Evolutionary conservation across 2,888 invertebrate genomes (phyloP).

Genomic region (Teinopalpus imperialis): DNA sequence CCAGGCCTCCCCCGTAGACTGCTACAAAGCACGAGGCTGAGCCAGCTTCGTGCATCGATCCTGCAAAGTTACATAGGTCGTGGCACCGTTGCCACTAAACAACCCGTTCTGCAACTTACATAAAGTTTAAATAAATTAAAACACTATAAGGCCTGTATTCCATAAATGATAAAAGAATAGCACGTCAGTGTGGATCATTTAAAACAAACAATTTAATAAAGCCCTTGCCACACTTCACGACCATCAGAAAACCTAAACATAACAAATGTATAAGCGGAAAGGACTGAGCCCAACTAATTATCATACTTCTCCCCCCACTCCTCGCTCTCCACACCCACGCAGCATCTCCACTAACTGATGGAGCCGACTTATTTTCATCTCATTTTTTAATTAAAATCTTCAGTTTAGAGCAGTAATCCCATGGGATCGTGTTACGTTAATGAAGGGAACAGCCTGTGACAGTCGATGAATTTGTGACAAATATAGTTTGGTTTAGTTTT

Average conservation of each 20-base stretch:
- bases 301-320: slow-evolving; percentile 46
- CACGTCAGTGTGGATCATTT: not conserved
- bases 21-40: no score
- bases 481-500: no score
- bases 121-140: no score
- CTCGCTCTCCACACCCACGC: slow-evolving; percentile 20
- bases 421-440: not conserved
- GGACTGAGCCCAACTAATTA: slow-evolving; percentile 57
- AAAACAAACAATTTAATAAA: slow-evolving; percentile 27
- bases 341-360: slow-evolving; percentile 37
- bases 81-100: no score
- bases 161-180: no score
- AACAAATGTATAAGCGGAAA: slow-evolving; percentile 54
- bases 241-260: slow-evolving; percentile 36
- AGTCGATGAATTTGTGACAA: no score
- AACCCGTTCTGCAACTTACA: no score
- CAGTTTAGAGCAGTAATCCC: slow-evolving; percentile 39
- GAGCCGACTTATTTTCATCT: slow-evolving; percentile 7
- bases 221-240: slow-evolving; percentile 32
- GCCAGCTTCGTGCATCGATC: no score
- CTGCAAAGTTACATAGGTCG: no score
- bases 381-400: slow-evolving; percentile 41
- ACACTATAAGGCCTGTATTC: no score
- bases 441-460: no score
- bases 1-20: no score